Conservation (phyloP, 2,888 invertebrate genomes). For the Mesoligia furuncula region DNA sequence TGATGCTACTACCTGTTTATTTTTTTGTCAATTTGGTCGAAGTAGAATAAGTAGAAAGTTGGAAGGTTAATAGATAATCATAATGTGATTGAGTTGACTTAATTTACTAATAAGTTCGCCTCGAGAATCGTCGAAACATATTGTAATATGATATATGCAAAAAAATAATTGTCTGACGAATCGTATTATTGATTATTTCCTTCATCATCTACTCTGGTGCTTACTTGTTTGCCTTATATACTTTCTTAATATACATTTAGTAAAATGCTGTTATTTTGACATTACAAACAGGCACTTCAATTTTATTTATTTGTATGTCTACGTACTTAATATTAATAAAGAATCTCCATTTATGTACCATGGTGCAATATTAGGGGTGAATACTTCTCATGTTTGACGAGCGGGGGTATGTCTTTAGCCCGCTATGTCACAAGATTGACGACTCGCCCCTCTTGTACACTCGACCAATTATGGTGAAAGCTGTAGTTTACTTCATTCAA, state of each 20-base stretch:
- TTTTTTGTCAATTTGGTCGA: neutral
- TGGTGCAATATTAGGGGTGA: constrained; percentile 39
- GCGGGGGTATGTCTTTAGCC: constrained; percentile 49
- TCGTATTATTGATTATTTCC: neutral
- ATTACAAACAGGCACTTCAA: too few relatives aligned
- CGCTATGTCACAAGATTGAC: constrained; percentile 23
- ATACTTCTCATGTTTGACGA: constrained; percentile 45
- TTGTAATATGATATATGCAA: neutral
- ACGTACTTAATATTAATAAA: too few relatives aligned
- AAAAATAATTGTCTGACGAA: neutral
- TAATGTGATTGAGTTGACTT: neutral
- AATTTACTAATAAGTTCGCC: neutral
- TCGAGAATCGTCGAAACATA: neutral
- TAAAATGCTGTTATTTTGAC: too few relatives aligned
- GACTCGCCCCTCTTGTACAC: constrained; percentile 11
- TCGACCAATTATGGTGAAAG: constrained; percentile 23
- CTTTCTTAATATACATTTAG: too few relatives aligned
- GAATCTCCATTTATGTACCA: constrained; percentile 29
- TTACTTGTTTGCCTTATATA: neutral
- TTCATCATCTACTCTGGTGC: neutral
- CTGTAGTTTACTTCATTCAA: neutral
- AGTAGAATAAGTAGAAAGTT: neutral
- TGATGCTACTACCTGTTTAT: neutral
- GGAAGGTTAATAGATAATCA: neutral
- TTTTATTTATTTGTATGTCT: too few relatives aligned